Conservation (phyloP, 2,113 vertebrate genomes). For the Myiopsitta monachus region DNA sequence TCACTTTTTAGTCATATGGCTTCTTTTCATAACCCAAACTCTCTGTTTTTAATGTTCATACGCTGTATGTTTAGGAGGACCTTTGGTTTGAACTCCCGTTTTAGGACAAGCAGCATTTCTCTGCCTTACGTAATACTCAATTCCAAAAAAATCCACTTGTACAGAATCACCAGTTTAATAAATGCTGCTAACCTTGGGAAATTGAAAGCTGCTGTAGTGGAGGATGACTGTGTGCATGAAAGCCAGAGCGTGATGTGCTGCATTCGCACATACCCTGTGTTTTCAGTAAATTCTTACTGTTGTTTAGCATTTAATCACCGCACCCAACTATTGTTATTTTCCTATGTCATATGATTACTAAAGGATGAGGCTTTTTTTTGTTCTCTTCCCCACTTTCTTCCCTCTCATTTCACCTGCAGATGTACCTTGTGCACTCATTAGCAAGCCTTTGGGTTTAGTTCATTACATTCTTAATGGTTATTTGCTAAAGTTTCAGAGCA, state of each 20-base stretch:
- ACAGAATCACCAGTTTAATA: background rate
- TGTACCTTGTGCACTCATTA: background rate
- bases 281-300: background rate
- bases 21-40: constrained; percentile 55
- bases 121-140: background rate
- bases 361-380: background rate
- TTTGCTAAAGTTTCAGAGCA: constrained; percentile 35
- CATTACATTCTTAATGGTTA: background rate
- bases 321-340: background rate
- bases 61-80: constrained; percentile 5
- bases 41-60: constrained; percentile 48
- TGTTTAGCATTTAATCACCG: background rate
- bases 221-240: background rate
- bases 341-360: background rate
- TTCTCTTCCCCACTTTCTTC: background rate
- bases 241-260: background rate
- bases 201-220: background rate
- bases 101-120: background rate
- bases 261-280: background rate
- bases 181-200: background rate
- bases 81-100: background rate
- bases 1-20: constrained; percentile 67
- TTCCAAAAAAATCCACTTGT: background rate
- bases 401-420: background rate
- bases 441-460: background rate